Base-by-base conservation (phyloP, 2,888 invertebrate genomes). In the Labia minor region DNA sequence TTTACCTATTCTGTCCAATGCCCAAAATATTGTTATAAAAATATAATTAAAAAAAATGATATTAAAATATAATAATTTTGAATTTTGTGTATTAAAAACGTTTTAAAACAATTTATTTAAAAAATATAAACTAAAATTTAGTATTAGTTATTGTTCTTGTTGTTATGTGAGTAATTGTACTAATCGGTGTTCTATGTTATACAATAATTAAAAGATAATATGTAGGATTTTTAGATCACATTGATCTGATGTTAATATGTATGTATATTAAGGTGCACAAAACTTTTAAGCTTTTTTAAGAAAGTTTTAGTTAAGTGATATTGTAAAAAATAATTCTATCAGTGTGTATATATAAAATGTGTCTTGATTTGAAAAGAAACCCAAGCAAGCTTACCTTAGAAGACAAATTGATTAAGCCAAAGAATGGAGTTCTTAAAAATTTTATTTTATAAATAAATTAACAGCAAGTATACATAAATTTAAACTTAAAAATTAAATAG, bases 381-480 rank as follows among this genome's bases (percentile, higher is more conserved):
- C 49, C 3, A 49, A 49, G 49, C 49, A 49, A 49, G 49, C 49
- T 49, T 49, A 49, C 49, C 49, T 49, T 49, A 49, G 49, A 49
- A 16, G 14, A 49, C n/a, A 49, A 14, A 10, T 49, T 49, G 49
- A 3, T n/a, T 11, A 49, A 49, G 49, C 49, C 49, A n/a, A n/a
- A n/a, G 26, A 8, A 8, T 26, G 26, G 26, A 26, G 3, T 26
- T 26, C 26, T 26, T 26, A 26, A 26, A 8, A n/a, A 49, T 14
- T n/a, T 8, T 8, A 49, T n/a, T 49, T 49, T 49, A 49, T 49
- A n/a, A 49, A 14, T 8, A 49, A 49, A n/a, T n/a, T n/a, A 8
- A 26, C 26, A 26, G n/a, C 6, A 33, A 33, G 49, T n/a, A 14
- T n/a, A 11, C n/a, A 8, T n/a, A 49, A 49, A 49, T n/a, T 49